Evolutionary conservation across 2,888 invertebrate genomes (phyloP).

Genomic region (Ptilodon capucinus): DNA sequence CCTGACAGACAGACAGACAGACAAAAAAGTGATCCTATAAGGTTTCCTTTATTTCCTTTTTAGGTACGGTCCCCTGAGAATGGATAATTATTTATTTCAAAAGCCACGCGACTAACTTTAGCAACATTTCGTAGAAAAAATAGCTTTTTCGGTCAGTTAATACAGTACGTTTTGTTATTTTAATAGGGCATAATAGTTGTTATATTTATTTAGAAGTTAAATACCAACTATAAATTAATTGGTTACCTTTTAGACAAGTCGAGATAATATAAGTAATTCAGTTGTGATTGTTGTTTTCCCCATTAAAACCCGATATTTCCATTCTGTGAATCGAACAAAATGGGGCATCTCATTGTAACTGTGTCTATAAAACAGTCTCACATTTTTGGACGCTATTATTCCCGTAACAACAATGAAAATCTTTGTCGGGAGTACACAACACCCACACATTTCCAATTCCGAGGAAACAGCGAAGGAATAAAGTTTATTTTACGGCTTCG

Average conservation of each 20-base stretch:
- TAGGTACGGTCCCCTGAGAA: too few relatives aligned
- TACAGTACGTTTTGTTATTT: too few relatives aligned
- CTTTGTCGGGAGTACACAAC: conserved; percentile 48
- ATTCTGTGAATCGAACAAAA: conserved; percentile 42
- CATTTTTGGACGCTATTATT: conserved; percentile 57
- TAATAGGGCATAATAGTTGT: too few relatives aligned
- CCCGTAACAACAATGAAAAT: conserved; percentile 59
- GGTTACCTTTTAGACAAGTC: background rate
- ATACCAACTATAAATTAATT: too few relatives aligned
- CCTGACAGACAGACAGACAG: too few relatives aligned
- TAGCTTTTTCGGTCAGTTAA: too few relatives aligned
- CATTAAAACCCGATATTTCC: conserved; percentile 18
- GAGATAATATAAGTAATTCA: background rate
- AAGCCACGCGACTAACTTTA: too few relatives aligned
- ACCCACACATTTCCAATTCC: conserved; percentile 23
- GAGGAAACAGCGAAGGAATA: conserved; percentile 7
- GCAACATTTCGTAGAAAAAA: too few relatives aligned
- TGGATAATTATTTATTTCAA: too few relatives aligned
- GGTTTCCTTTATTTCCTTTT: too few relatives aligned
- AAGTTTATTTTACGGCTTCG: conserved; percentile 7
- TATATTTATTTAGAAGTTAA: too few relatives aligned
- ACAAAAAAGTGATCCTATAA: too few relatives aligned
- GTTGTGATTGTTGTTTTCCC: background rate
- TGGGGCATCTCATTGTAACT: conserved; percentile 50
- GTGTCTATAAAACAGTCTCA: conserved; percentile 52